Evolutionary conservation across 2,113 vertebrate genomes (phyloP).

Genomic region (Pseudopodoces humilis): DNA sequence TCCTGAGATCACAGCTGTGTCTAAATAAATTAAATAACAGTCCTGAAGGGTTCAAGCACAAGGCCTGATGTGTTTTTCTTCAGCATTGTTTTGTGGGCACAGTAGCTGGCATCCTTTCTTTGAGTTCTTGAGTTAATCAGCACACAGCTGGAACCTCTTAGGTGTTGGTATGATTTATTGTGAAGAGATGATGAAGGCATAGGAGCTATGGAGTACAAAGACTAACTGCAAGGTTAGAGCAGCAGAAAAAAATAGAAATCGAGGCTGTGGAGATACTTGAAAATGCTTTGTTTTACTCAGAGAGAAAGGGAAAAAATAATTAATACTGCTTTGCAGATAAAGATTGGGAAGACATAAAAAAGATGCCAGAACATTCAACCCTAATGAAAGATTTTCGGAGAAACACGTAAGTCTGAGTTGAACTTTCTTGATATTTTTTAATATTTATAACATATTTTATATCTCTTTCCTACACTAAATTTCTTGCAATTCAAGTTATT

Average conservation of each 20-base stretch:
- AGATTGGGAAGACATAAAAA: conserved; percentile 99
- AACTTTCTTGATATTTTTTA: background rate
- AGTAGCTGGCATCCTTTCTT: background rate
- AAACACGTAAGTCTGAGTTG: conserved; percentile 90
- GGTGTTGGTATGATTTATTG: background rate
- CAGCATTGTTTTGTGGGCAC: background rate
- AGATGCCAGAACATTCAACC: conserved; percentile 99
- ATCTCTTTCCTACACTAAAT: background rate
- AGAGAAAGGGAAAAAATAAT: background rate
- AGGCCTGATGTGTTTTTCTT: background rate
- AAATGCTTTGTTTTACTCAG: background rate
- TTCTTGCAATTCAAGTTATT: background rate
- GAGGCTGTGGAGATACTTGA: background rate
- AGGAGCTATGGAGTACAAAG: background rate
- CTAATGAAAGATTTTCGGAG: conserved; percentile 99
- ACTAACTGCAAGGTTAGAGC: background rate
- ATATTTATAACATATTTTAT: background rate
- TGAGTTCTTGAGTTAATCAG: background rate
- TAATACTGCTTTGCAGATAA: conserved; percentile 84
- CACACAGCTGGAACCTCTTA: background rate
- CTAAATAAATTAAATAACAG: background rate
- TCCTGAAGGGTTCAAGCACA: background rate
- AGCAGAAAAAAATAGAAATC: background rate
- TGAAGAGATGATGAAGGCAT: background rate
- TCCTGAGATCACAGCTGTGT: background rate